These are phyloP conservation scores for Orthonychiurus folsomi DNA, from an alignment of 2,888 invertebrate species.

Conservation along the genomic window DNA sequence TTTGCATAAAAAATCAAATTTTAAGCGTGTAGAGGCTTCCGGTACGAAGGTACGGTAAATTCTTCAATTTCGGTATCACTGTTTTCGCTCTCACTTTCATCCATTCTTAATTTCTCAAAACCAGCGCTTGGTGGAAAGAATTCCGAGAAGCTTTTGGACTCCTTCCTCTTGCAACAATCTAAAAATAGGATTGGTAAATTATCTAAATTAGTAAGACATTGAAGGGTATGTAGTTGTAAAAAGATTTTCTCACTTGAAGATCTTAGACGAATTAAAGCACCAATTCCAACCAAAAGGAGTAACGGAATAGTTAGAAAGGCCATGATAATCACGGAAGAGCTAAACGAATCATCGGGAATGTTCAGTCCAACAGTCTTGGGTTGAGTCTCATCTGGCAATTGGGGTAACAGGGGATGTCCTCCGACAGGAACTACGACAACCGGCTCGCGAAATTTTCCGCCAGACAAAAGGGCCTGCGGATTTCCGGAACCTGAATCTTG, in stretches of 20 bases:
- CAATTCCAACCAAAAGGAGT: constrained; percentile 32
- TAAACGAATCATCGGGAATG: constrained; percentile 28
- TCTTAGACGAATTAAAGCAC: constrained; percentile 31
- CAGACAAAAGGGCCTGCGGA: too few relatives aligned
- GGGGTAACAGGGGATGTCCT: constrained; percentile 9
- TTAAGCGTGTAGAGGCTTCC: constrained; percentile 28
- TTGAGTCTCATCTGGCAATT: constrained; percentile 15
- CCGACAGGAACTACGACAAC: not conserved
- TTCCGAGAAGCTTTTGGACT: constrained; percentile 39
- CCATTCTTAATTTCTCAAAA: constrained; percentile 39
- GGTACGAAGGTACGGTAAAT: constrained; percentile 35
- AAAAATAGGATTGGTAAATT: constrained; percentile 13
- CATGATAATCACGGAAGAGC: constrained; percentile 39
- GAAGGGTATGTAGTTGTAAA: not conserved
- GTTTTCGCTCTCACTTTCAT: constrained; percentile 38
- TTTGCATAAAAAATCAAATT: too few relatives aligned
- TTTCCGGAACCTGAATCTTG: too few relatives aligned
- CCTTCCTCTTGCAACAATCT: constrained; percentile 35
- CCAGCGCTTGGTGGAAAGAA: constrained; percentile 40
- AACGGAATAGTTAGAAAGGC: constrained; percentile 39
- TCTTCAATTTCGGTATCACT: constrained; percentile 39
- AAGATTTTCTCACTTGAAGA: constrained; percentile 22
- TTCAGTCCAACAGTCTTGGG: not conserved
- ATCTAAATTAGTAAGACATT: not conserved
- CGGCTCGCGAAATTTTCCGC: too few relatives aligned